Conservation (phyloP, 2,113 vertebrate species). For the Peromyscus polionotus region DNA sequence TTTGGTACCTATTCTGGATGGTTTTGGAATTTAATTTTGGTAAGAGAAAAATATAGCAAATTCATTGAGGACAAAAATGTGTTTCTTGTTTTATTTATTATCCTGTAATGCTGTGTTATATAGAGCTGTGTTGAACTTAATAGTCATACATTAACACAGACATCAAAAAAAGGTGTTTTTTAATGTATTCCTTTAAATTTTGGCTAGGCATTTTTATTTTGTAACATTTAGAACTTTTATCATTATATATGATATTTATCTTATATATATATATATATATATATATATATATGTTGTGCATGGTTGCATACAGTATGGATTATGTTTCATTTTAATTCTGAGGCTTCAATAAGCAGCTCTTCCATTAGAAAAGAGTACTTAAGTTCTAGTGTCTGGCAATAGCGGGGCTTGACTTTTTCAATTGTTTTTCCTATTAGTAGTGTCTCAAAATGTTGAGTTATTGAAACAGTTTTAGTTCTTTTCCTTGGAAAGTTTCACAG, state of each 20-base stretch:
- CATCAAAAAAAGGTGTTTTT: conserved; percentile 25
- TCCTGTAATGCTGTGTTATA: background rate
- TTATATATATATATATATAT: background rate
- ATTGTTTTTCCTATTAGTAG: conserved; percentile 42
- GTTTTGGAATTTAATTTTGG: conserved; percentile 48
- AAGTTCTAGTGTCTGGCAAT: conserved; percentile 12
- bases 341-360: conserved; percentile 42
- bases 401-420: background rate
- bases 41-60: conserved; percentile 22
- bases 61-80: background rate
- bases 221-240: conserved; percentile 14
- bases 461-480: conserved; percentile 42
- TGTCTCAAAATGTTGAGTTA: background rate
- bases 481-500: conserved; percentile 29
- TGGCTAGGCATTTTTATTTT: conserved; percentile 17
- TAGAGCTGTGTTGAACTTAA: background rate
- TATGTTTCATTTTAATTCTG: conserved; percentile 36
- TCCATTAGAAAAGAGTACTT: conserved; percentile 20
- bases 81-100: background rate
- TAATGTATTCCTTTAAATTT: conserved; percentile 21
- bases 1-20: background rate
- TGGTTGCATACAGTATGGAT: background rate
- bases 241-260: background rate
- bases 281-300: background rate
- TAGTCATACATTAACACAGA: background rate